phyloP scores from a whole-genome alignment of 2,888 invertebrate species.

The Folsomia candida region DNA sequence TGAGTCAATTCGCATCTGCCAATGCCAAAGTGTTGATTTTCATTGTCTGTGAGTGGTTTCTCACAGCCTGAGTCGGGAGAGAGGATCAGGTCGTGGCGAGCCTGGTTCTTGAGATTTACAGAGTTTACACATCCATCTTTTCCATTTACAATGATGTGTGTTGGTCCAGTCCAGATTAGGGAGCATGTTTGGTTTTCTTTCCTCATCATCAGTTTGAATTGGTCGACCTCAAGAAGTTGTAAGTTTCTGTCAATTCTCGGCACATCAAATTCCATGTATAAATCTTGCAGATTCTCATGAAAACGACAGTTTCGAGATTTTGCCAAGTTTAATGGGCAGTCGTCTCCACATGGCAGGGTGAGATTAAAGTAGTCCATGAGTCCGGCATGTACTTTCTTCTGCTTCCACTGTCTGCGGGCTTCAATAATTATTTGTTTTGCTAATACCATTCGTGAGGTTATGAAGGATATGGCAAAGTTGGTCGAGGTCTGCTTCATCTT shows the following conservation, averaged over 20 bases:
- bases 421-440: slow-evolving; percentile 15
- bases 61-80: too few species aligned
- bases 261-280: slow-evolving; percentile 4
- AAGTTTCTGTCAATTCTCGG: not conserved
- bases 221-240: slow-evolving; percentile 17
- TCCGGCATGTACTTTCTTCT: not conserved
- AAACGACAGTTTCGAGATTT: not conserved
- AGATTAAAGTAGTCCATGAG: slow-evolving; percentile 19
- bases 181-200: slow-evolving; percentile 11
- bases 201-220: slow-evolving; percentile 5
- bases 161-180: slow-evolving; percentile 15
- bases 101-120: too few species aligned
- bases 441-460: not conserved
- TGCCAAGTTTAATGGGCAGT: slow-evolving; percentile 9
- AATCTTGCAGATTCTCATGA: not conserved
- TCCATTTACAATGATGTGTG: too few species aligned
- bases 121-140: too few species aligned
- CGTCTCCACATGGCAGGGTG: slow-evolving; percentile 15
- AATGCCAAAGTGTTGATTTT: too few species aligned
- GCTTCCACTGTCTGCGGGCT: slow-evolving; percentile 14
- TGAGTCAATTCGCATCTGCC: too few species aligned
- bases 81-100: too few species aligned
- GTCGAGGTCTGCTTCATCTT: not conserved
- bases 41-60: too few species aligned
- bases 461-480: slow-evolving; percentile 6